Conservation (phyloP, 2,113 vertebrate species). For the Carassius gibelio region DNA sequence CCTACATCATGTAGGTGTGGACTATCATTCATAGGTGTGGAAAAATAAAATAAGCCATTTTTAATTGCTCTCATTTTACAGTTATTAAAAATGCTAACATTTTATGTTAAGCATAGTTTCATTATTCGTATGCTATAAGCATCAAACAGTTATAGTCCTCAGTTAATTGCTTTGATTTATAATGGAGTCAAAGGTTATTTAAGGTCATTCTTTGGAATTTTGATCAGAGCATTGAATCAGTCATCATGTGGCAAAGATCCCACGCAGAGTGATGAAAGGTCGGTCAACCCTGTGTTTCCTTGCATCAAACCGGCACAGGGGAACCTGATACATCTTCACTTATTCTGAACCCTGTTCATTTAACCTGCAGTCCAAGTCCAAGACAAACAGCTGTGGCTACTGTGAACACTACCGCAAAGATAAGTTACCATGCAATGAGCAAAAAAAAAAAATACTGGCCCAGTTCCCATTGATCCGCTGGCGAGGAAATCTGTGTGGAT, state of each 20-base stretch:
- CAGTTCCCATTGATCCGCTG: constrained; percentile 16
- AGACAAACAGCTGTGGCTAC: constrained; percentile 48
- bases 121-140: not conserved
- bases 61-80: not conserved
- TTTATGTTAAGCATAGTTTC: not conserved
- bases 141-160: not conserved
- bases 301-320: not conserved
- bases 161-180: not conserved
- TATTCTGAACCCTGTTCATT: constrained; percentile 33
- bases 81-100: not conserved
- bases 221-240: not conserved
- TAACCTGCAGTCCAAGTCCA: not conserved
- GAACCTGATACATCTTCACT: constrained; percentile 34
- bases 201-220: constrained; percentile 4
- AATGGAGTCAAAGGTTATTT: not conserved
- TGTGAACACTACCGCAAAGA: constrained; percentile 44
- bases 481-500: constrained; percentile 43
- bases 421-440: constrained; percentile 41
- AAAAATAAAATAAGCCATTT: not conserved
- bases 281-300: constrained; percentile 18
- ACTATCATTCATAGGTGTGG: not conserved
- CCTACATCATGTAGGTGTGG: not conserved
- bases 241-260: not conserved
- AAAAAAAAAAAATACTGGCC: constrained; percentile 39
- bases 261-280: constrained; percentile 7